Base-by-base conservation (phyloP, 2,797 vertebrate genomes). In the Benthosema pterotum region DNA sequence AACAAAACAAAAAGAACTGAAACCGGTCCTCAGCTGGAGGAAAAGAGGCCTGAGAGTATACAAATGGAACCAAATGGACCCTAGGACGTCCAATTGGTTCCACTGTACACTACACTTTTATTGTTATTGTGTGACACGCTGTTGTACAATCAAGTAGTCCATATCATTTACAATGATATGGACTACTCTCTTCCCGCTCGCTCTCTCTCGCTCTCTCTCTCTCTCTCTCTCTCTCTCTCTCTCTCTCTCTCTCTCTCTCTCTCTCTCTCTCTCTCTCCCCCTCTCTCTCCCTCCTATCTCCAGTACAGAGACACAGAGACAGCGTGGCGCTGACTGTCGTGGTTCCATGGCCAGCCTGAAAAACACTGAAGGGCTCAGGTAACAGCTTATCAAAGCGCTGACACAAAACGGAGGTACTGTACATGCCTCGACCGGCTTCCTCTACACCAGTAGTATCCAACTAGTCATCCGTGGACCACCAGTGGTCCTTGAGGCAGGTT, bases 281-380 rank as follows among this genome's bases (percentile, higher is more conserved):
- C 3, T 43, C 48, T n/a, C n/a, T 53, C n/a, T 3, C 14, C 45
- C 14, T 60, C 28, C 47, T 42, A 11, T 25, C 11, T 14, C 2
- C n/a, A 7, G 25, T 38, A 25, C 52, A 15, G 8, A 54, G n/a
- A 32, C 14, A 54, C 14, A 54, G 19, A 56, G 50, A 58, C 57
- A 51, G 9, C 3, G 55, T 51, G 47, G 51, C 19, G 11, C 43
- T 48, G 42, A 49, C 43, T 47, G 42, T 56, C 16, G 32, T 38
- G 49, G 32, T 50, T 32, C 50, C 5, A 3, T 11, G 50, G 45
- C 47, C 46, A 1, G 15, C 22, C 0, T 11, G 18, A 19, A 12
- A 12, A 13, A 22, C 19, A 11, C 18, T 17, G 16, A 18, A 17
- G 13, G 14, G 11, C 57, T 53, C n/a, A 50, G 14, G 45, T 38